Percentiles rank a stretch among this genome's conserved stretches.
Evolutionary conservation across 2,113 vertebrate genomes (phyloP).

Genomic region (Centrocercus urophasianus): DNA sequence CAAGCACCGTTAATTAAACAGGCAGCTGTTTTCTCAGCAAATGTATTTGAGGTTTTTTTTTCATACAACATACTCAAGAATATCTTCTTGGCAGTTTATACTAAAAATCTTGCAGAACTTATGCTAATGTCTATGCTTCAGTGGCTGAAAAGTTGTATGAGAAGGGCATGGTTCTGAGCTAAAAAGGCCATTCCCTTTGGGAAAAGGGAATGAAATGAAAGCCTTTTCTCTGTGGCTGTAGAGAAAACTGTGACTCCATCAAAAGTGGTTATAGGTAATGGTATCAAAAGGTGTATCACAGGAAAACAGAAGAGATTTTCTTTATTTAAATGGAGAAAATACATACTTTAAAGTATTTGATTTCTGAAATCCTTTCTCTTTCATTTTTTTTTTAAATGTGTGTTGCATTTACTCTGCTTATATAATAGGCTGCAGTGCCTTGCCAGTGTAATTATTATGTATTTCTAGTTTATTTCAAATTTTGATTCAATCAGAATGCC

Average conservation of each 20-base stretch:
- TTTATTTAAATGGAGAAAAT: background rate
- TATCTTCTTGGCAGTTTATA: background rate
- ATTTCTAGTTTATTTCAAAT: constrained; percentile 79
- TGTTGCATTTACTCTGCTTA: constrained; percentile 59
- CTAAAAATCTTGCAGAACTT: background rate
- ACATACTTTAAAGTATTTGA: background rate
- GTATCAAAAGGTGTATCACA: background rate
- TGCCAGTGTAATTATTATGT: constrained; percentile 79
- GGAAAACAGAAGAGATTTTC: background rate
- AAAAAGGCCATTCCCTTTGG: background rate
- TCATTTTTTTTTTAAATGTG: background rate
- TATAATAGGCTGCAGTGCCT: constrained; percentile 62
- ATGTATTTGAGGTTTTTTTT: background rate
- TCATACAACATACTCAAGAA: background rate
- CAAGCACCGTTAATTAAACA: background rate
- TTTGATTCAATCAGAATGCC: constrained; percentile 80
- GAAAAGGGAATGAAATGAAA: background rate
- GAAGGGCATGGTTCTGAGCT: background rate
- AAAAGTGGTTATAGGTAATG: background rate
- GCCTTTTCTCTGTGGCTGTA: background rate
- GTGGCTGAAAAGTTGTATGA: background rate
- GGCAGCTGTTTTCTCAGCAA: background rate
- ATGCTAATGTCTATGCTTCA: background rate
- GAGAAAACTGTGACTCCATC: background rate
- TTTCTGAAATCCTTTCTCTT: constrained; percentile 22